Conservation (phyloP, 2,888 invertebrate genomes). For the Chromoteleia sp. region DNA sequence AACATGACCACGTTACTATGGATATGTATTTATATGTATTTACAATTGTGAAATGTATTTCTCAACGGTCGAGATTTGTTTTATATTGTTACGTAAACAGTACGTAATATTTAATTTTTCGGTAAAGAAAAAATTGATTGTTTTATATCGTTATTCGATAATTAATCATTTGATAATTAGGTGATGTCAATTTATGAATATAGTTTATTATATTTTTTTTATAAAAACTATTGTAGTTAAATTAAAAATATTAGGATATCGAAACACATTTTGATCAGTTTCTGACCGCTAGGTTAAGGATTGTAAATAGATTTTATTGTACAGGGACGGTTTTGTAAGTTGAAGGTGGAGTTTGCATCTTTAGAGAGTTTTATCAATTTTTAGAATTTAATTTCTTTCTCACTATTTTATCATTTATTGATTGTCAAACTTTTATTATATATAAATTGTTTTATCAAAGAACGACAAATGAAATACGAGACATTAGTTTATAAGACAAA, state of each 20-base stretch:
- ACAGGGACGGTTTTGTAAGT: background rate
- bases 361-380: too few species aligned
- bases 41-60: background rate
- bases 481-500: too few species aligned
- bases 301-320: conserved; percentile 12
- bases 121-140: too few species aligned
- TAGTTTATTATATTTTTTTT: too few species aligned
- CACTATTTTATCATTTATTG: background rate
- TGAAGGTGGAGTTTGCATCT: background rate
- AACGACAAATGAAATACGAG: too few species aligned
- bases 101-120: too few species aligned
- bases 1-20: background rate
- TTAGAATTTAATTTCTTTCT: background rate
- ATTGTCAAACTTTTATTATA: background rate
- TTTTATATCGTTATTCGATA: background rate
- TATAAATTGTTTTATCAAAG: background rate
- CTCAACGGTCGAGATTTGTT: background rate
- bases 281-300: background rate
- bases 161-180: too few species aligned
- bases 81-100: too few species aligned
- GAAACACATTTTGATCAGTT: background rate
- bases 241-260: background rate
- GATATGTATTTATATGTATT: conserved; percentile 4
- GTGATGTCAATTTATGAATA: too few species aligned
- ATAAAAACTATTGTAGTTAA: background rate